Evolutionary conservation across 2,888 invertebrate genomes (phyloP), one percentile per base, ranked within the genome.

Genomic region (Molanna angustata): DNA sequence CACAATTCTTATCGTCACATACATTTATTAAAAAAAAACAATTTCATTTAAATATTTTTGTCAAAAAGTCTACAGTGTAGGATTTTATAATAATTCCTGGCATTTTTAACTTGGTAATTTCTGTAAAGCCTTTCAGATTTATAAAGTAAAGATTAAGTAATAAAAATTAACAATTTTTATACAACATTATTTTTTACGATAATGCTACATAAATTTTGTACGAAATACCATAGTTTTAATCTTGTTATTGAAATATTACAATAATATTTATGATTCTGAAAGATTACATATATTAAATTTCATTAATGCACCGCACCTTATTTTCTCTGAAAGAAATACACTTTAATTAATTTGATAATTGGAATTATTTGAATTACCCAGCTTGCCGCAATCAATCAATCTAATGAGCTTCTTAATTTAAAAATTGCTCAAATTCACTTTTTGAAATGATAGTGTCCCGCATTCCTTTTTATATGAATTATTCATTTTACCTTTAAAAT

Each of bases 141-240:
- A 52, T 32, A 50, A 44, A 14, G 33, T 35, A 47, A 47, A 54
- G 49, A 54, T 42, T 37, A 43, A 40, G 21, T 48, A 51, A 53
- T 43, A 49, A 51, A 42, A 50, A 51, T 41, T 45, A 46, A 56
- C 33, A 43, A 49, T 52, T 57, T 54, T 54, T 57, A 53, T 53
- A 53, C 54, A 54, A 50, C 44, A 52, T 54, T 49, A 49, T 42
- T 54, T 53, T 54, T 40, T 54, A 54, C 54, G 44, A 54, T 54
- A 49, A 51, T 54, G 57, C 57, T 51, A 57, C 54, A 57, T 54
- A 47, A 54, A 51, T 57, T 57, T 57, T 57, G 51, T 56, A 52
- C 48, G 57, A 54, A 33, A 41, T 49, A 40, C 56, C 43, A 50
- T 39, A 51, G 48, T 45, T 33, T 39, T 57, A 54, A 52, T 46